Base-by-base conservation (phyloP, 1,140 invertebrate species). In the Stegodyphus dumicola region DNA sequence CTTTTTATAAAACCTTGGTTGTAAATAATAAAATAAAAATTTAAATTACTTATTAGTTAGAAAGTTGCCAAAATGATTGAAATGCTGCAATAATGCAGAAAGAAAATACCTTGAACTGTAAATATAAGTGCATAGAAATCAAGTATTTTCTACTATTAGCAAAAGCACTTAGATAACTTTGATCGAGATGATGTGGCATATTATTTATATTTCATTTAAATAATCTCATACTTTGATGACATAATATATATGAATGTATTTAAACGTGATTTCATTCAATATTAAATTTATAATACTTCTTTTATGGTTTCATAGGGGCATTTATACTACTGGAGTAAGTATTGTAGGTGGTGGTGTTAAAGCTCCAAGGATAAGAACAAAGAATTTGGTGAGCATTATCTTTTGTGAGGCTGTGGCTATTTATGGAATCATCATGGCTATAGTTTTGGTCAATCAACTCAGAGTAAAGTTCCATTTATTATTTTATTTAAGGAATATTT, bases 361-460 rank as follows among this genome's bases (percentile, higher is more conserved):
- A 92, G 97, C 98, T 18, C 98, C 98, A 6, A 93, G 98, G 88
- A 99, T 99, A 90, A 97, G 99, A 91, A 99, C 98, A 71, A 99
- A 99, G 92, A 99, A 99, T 92, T 93, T 99, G 88, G 98, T 99
- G 89, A 99, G 97, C 76, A 98, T 99, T 89, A 99, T 99, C 91
- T 99, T 99, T 92, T 99, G 98, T 91, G 98, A 99, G 92, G 98
- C 98, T 88, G 98, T 99, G 0, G 98, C 98, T 77, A 99, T 99
- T 91, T 99, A 99, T 91, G 98, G 98, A n/a, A 93, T 99, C 48
- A 99, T 99, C 89, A 98, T 98, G 89, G 97, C 98, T 53, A 99
- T 99, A 90, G 97, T 99, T 51, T 93, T 99, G 64, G 95, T 95
- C 76, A 96, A 96, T 87, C 93, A 94, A 89, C 91, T 97, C 86